phyloP scores from a whole-genome alignment of 2,797 vertebrate genomes.

The Anabas testudineus region DNA sequence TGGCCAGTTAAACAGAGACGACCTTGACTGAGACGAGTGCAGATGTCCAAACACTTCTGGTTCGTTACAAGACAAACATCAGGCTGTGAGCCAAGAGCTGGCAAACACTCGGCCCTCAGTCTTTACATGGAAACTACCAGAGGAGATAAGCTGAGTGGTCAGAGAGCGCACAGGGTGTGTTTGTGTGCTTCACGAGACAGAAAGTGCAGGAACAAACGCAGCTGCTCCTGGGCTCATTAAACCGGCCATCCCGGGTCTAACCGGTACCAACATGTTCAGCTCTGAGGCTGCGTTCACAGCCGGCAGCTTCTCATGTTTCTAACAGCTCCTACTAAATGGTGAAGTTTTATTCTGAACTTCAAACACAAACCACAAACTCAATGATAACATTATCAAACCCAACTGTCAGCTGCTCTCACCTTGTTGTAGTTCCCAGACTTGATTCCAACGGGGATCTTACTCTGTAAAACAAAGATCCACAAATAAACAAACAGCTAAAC shows the following conservation, averaged over 20 bases:
- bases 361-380: too few relatives aligned
- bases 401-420: slow-evolving; percentile 79
- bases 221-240: slow-evolving; percentile 10
- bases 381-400: too few relatives aligned
- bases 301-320: not conserved
- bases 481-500: not conserved
- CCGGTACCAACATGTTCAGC: not conserved
- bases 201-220: slow-evolving; percentile 30
- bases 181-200: not conserved
- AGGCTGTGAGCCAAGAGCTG: slow-evolving; percentile 15
- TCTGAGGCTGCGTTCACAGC: not conserved
- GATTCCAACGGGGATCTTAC: slow-evolving; percentile 94
- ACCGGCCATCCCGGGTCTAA: too few relatives aligned
- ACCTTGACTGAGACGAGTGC: slow-evolving; percentile 10
- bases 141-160: slow-evolving; percentile 41
- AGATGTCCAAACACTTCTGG: slow-evolving; percentile 45
- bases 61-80: slow-evolving; percentile 49
- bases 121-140: slow-evolving; percentile 31
- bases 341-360: too few relatives aligned
- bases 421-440: slow-evolving; percentile 97
- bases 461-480: slow-evolving; percentile 78
- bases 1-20: not conserved
- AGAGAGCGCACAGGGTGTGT: not conserved
- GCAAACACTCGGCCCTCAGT: slow-evolving; percentile 20
- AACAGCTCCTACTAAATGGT: too few relatives aligned